Conservation (phyloP, 2,888 invertebrate genomes). For the Lepidochrysops patricia region DNA sequence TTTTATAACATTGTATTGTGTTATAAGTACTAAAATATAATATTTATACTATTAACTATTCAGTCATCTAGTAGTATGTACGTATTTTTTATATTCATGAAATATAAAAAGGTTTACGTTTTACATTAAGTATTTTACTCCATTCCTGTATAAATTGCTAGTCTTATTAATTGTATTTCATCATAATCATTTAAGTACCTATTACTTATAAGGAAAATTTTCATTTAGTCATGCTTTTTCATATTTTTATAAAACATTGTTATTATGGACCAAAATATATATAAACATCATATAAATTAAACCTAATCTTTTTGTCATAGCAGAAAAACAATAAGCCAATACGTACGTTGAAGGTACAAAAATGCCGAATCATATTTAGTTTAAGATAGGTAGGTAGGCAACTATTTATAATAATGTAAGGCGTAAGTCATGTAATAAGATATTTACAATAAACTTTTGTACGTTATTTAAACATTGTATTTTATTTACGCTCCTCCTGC, state of each 20-base stretch:
- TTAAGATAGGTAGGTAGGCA: background rate
- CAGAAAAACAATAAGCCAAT: no score
- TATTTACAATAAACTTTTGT: background rate
- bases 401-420: background rate
- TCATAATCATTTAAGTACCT: background rate
- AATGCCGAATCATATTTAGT: background rate
- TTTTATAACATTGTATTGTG: background rate
- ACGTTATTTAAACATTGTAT: background rate
- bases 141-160: conserved; percentile 5
- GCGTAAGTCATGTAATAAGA: background rate
- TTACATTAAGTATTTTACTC: background rate
- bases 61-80: background rate
- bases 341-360: no score
- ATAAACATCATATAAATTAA: no score
- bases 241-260: background rate
- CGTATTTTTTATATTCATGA: background rate
- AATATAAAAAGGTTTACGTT: background rate
- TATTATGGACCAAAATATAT: background rate
- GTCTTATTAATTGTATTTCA: background rate
- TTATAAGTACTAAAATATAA: no score
- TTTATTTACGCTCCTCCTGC: background rate
- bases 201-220: background rate
- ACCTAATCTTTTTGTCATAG: no score
- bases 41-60: no score
- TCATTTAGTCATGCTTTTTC: no score